phyloP scores from a whole-genome alignment of 2,113 vertebrate genomes.

The Tiliqua scincoides region DNA sequence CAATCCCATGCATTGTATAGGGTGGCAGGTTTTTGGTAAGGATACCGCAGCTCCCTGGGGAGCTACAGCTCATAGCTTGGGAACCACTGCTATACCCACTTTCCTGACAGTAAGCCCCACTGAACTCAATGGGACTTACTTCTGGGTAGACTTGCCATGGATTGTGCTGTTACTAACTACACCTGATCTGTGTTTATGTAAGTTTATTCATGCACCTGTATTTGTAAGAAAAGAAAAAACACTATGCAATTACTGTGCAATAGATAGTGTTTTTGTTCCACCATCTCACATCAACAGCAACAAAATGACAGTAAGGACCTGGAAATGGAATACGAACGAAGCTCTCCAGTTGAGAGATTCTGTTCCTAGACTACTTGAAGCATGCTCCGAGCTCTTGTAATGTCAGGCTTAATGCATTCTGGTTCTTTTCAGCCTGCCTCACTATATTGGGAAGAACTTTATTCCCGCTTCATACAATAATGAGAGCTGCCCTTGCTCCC shows the following conservation, averaged over 20 bases:
- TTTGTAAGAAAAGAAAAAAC: background rate
- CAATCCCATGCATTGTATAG: no score
- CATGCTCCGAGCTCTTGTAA: conserved; percentile 30
- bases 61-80: no score
- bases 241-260: background rate
- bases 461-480: conserved; percentile 45
- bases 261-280: conserved; percentile 20
- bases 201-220: background rate
- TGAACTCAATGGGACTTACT: background rate
- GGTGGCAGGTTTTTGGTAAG: no score
- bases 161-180: background rate
- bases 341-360: conserved; percentile 21
- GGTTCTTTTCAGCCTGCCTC: conserved; percentile 47
- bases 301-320: conserved; percentile 33
- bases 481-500: conserved; percentile 31
- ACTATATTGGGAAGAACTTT: conserved; percentile 50
- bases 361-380: conserved; percentile 32
- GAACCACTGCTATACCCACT: no score
- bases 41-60: no score
- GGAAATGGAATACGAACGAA: conserved; percentile 4
- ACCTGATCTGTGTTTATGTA: background rate
- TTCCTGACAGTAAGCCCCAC: no score
- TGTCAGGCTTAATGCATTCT: conserved; percentile 49
- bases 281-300: background rate
- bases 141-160: no score